Base-by-base conservation (phyloP, 2,113 vertebrate species). In the Emydocephalus ijimae region DNA sequence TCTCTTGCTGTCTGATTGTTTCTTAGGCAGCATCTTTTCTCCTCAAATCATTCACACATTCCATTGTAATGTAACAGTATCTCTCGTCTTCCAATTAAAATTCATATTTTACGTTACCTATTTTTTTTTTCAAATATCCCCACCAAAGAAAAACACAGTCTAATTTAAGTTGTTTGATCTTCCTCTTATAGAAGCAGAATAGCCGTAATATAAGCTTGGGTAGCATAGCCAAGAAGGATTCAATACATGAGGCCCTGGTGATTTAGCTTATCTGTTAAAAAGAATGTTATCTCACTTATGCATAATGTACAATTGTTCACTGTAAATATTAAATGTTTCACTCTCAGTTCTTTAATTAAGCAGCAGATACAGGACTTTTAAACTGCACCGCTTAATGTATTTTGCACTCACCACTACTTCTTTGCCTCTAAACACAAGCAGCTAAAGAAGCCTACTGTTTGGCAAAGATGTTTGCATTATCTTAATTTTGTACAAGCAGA, bases 351-450 rank as follows among this genome's bases (percentile, higher is more conserved):
- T 89, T 50, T 85, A 59, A 92, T 81, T 26, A 54, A 92, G 29
- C 52, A 55, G n/a, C n/a, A 55, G 5, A 89, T 85, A 15, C 34
- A 89, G 45, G 3, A 15, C 57, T 9, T 55, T 20, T 29, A 93
- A 94, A 43, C 0, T 10, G 54, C 1, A 45, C 12, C 5, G 5
- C 14, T 89, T 61, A 56, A 57, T 85, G 81, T 85, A 54, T 52
- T 52, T 26, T 2, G 55, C 23, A n/a, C 15, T 50, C 87, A 69
- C 52, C 57, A 85, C 90, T 69, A 12, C 24, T 0, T 3, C 69
- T n/a, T 11, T 15, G 26, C 87, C 39, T 90, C 91, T 87, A 0
- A 0, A 54, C 15, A 20, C n/a, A 64, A 34, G n/a, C 34, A 26
- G 26, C 10, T 91, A 89, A 90, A 11, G 48, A 74, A 5, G 45